These are phyloP conservation scores for Sylvietta virens DNA, from an alignment of 2,113 vertebrate genomes.

Conservation along the genomic window DNA sequence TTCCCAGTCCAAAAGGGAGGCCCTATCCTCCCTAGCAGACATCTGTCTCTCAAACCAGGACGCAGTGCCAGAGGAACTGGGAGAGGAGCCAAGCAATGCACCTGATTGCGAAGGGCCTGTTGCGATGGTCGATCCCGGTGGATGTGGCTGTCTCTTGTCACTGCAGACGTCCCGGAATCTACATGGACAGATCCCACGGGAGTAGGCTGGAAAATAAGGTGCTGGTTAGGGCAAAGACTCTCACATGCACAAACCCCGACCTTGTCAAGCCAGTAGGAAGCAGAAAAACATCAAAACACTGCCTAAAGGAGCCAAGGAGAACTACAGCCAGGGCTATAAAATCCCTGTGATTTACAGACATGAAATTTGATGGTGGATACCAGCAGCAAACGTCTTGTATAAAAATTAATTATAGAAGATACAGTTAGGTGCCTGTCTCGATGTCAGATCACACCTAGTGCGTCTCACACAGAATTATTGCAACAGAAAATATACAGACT, in stretches of 20 bases:
- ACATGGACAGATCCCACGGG: constrained; percentile 93
- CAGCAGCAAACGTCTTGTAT: background rate
- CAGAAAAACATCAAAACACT: background rate
- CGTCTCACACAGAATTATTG: background rate
- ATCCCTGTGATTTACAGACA: background rate
- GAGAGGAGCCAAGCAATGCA: constrained; percentile 37
- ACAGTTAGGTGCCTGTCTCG: fast-evolving
- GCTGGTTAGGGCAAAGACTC: background rate
- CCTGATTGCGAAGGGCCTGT: constrained; percentile 92
- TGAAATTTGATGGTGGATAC: background rate
- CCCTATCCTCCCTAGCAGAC: no score
- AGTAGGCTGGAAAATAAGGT: constrained; percentile 82
- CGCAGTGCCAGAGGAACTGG: background rate
- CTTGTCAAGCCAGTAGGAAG: background rate
- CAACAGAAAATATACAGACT: background rate
- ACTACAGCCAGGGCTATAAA: background rate
- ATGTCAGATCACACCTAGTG: background rate
- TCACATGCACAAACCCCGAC: background rate
- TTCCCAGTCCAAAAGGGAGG: no score
- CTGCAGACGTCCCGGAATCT: constrained; percentile 89
- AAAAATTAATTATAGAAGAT: background rate
- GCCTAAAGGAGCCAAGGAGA: background rate
- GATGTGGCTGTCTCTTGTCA: constrained; percentile 89
- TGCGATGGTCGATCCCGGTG: constrained; percentile 90
- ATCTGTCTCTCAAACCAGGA: no score